Evolutionary conservation across 2,797 vertebrate genomes (phyloP), one percentile per base, ranked within the genome.

Genomic region (Anabas testudineus): DNA sequence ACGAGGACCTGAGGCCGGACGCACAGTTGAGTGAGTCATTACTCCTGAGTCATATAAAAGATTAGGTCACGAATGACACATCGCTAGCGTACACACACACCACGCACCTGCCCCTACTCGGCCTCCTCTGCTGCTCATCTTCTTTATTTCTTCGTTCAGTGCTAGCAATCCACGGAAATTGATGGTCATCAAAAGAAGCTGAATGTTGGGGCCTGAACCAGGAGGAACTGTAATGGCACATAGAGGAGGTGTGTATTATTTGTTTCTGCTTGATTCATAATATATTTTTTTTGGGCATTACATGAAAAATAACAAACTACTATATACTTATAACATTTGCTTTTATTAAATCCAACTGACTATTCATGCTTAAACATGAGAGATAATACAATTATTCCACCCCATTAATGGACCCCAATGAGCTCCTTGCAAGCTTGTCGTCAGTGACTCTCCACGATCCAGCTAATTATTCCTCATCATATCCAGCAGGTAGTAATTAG

Each of bases 401-500:
- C 81, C 46, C 72, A 70, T 88, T 83, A 89, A 85, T 66, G 76
- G 73, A 76, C 68, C 47, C 59, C 19, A 60, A 58, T 58, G 57
- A 77, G 63, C 64, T 86, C 73, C 77, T 78, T 41, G 70, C 55
- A 63, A 86, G 71, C 65, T 88, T 83, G 83, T 84, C 78, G 65
- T 90, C 86, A 86, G 84, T 83, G 82, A 83, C 85, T 86, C 89
- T 86, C 74, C 56, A 70, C 53, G 42, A 90, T 83, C 52, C 60
- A 83, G 82, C 84, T 92, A 92, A 95, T 94, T 93, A 93, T 86
- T 89, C 83, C 84, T 91, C 91, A 90, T 90, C 91, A 87, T 78
- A 91, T 93, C 84, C 87, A 89, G 89, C 93, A 93, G 93, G 91
- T 93, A 89, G 91, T 93, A 94, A 93, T 93, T 91, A 93, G 83